These are phyloP conservation scores for Cryptophagus acutangulus DNA, from an alignment of 2,888 invertebrate species.

Conservation along the genomic window DNA sequence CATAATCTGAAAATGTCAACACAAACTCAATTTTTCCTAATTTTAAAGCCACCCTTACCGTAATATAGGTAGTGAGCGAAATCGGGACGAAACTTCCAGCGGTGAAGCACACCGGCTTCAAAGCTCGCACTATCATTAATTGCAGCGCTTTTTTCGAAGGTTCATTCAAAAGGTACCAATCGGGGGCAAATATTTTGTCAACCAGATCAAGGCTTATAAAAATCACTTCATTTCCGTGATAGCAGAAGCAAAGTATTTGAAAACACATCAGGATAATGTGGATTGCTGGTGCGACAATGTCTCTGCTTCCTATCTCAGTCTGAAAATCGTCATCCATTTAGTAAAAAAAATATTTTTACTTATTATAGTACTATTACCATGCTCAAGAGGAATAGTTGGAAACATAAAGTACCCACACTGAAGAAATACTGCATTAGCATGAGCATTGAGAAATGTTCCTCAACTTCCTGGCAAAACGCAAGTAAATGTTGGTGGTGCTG, in stretches of 20 bases:
- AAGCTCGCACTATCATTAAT: slow-evolving; percentile 16
- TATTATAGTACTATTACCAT: slow-evolving; percentile 13
- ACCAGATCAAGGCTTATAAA: slow-evolving; percentile 9
- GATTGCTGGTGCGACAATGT: slow-evolving; percentile 41
- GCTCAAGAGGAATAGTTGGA: slow-evolving; percentile 20
- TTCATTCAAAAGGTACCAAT: slow-evolving; percentile 11
- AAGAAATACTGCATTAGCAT: slow-evolving; percentile 21
- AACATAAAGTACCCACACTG: slow-evolving; percentile 21
- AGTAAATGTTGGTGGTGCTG: slow-evolving; percentile 18
- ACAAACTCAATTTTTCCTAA: background rate
- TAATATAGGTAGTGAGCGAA: slow-evolving; percentile 13
- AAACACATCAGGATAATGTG: slow-evolving; percentile 45
- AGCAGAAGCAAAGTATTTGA: slow-evolving; percentile 49
- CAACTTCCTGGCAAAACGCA: slow-evolving; percentile 17
- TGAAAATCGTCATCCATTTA: background rate
- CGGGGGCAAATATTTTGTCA: slow-evolving; percentile 9
- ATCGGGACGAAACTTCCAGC: slow-evolving; percentile 17
- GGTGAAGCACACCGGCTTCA: slow-evolving; percentile 13
- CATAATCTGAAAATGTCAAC: background rate
- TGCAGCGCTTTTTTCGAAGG: slow-evolving; percentile 9
- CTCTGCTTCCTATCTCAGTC: slow-evolving; percentile 5
- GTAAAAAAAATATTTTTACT: background rate
- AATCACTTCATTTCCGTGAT: slow-evolving; percentile 48
- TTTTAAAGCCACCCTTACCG: slow-evolving; percentile 9
- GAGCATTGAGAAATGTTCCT: slow-evolving; percentile 17